Evolutionary conservation across 1,140 invertebrate species (phyloP), one percentile per base, ranked within the genome.

Genomic region (Pectinophora gossypiella): DNA sequence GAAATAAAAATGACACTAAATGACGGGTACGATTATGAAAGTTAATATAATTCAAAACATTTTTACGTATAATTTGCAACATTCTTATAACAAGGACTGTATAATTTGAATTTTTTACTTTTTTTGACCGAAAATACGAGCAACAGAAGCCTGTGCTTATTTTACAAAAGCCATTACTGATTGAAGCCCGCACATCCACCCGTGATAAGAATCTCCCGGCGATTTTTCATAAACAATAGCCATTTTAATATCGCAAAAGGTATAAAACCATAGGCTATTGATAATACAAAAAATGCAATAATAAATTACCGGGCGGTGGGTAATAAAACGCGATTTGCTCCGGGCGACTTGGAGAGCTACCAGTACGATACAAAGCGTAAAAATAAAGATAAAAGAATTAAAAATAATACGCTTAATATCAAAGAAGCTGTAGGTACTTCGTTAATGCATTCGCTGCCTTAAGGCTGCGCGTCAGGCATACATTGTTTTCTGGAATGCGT

Each of bases 271-370:
- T 64, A 67, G 60, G 80, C 80, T 78, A 86, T 86, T 86, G 83
- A 86, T 86, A 86, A 86, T 84, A 79, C 76, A 86, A 86, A 85
- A 86, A 86, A 86, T 77, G 74, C 72, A 81, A 85, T 78, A 85
- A 85, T 85, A 85, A 85, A 85, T 85, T 84, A 81, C 76, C 62
- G 53, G 48, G 68, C 71, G 71, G 78, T 74, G 67, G 72, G 80
- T 76, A 82, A 84, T 84, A 85, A 85, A 84, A 64, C 68, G 82
- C 74, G 80, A 85, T 82, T 79, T 77, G 82, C 82, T 82, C 48
- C 76, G 64, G 82, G 82, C 82, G 82, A 85, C 82, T 72, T 21
- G 51, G 54, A 59, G 67, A 59, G 83, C 83, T 86, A 86, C 83
- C 82, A 85, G 74, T 83, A 62, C 72, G 63, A 59, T 68, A 68